phyloP scores from a whole-genome alignment of 2,113 vertebrate species.

The Oreotragus oreotragus region DNA sequence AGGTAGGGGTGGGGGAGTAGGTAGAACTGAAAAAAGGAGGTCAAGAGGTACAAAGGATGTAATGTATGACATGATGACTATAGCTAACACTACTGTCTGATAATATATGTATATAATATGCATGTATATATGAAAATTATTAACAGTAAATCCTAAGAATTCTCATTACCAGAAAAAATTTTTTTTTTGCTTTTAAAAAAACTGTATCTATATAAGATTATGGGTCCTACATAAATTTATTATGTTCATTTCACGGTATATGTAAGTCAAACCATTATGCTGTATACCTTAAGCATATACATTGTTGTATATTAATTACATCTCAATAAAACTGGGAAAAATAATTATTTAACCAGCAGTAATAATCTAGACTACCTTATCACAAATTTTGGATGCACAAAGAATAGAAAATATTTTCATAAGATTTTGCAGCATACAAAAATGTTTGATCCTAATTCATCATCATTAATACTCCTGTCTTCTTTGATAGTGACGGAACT shows the following conservation, averaged over 20 bases:
- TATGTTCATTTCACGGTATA: not conserved
- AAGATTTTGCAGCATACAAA: not conserved
- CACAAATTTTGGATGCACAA: not conserved
- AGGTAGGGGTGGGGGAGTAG: not conserved
- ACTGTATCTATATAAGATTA: not conserved
- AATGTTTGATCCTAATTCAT: not conserved
- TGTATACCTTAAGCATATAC: not conserved
- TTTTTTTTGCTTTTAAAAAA: not conserved
- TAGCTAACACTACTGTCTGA: not conserved
- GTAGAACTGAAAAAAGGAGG: not conserved
- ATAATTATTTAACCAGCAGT: slow-evolving; percentile 41
- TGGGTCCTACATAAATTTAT: not conserved
- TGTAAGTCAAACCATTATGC: not conserved
- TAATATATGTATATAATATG: not conserved
- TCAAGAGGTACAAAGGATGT: not conserved
- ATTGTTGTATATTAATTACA: not conserved
- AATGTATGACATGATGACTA: not conserved
- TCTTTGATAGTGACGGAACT: slow-evolving; percentile 90
- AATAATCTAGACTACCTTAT: slow-evolving; percentile 40
- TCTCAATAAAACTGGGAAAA: not conserved
- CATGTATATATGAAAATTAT: not conserved
- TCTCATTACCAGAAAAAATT: not conserved
- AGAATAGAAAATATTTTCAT: not conserved
- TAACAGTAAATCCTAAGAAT: not conserved
- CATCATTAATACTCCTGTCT: slow-evolving; percentile 87